A percentile compares a stretch with the other conserved stretches of the same genome.
These are phyloP conservation scores for Meloidogyne chitwoodi DNA, from an alignment of 1,140 invertebrate genomes.

Conservation along the genomic window DNA sequence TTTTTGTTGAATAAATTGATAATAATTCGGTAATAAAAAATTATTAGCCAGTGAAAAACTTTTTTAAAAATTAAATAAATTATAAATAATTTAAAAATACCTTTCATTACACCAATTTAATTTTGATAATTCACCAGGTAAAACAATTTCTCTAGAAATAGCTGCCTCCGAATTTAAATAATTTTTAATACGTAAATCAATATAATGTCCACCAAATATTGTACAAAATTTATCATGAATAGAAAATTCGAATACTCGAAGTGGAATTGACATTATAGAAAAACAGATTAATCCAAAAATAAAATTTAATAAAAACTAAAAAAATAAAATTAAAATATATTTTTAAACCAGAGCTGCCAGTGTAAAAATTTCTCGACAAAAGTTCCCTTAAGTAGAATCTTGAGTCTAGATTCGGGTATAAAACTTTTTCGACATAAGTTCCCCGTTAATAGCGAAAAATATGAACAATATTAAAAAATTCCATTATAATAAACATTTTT, in stretches of 20 bases:
- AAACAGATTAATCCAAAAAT: conserved; percentile 38
- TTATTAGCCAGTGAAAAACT: conserved; percentile 10
- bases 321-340: background rate
- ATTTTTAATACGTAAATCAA: conserved; percentile 11
- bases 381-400: too few species aligned
- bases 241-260: conserved; percentile 37
- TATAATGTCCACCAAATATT: background rate
- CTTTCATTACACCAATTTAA: conserved; percentile 37
- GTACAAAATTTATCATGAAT: conserved; percentile 44
- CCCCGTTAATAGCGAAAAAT: too few species aligned
- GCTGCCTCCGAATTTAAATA: conserved; percentile 6
- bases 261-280: conserved; percentile 27
- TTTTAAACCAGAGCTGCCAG: too few species aligned
- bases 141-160: conserved; percentile 11
- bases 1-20: conserved; percentile 40
- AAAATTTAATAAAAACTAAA: conserved; percentile 22
- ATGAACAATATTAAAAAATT: too few species aligned
- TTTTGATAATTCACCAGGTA: conserved; percentile 38
- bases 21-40: conserved; percentile 38
- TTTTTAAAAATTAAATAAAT: conserved; percentile 5
- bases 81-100: conserved; percentile 24
- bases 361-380: too few species aligned
- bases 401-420: too few species aligned
- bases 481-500: too few species aligned
- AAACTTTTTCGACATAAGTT: too few species aligned